Conservation (phyloP, 2,888 invertebrate genomes). For the Ceriagrion tenellum region DNA sequence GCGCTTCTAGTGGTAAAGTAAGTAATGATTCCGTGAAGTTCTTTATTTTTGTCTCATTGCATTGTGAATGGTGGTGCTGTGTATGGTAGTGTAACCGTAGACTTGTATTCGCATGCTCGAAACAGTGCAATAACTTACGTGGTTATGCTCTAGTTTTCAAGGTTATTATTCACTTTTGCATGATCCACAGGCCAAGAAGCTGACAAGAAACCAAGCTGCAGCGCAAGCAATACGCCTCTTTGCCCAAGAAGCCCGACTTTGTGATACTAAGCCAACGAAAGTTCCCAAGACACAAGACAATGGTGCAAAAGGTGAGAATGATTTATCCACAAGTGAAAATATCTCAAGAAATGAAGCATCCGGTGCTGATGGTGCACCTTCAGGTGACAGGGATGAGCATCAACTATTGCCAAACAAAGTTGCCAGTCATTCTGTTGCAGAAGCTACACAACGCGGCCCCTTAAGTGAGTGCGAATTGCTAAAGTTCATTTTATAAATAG, state of each 20-base stretch:
- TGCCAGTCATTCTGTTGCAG: conserved; percentile 67
- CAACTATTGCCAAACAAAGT: conserved; percentile 64
- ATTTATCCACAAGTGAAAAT: conserved; percentile 57
- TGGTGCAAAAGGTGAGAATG: conserved; percentile 68
- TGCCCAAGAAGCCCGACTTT: conserved; percentile 90
- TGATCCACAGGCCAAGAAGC: conserved; percentile 82
- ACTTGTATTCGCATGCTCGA: not conserved
- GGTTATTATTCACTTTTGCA: not conserved
- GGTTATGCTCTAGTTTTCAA: not conserved
- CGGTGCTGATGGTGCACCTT: conserved; percentile 57
- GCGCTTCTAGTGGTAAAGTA: conserved; percentile 94
- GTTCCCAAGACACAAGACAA: conserved; percentile 82
- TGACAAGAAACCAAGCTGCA: conserved; percentile 94
- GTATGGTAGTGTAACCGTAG: not conserved
- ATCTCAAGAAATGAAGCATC: conserved; percentile 60
- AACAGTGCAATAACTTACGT: not conserved
- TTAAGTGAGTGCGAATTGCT: conserved; percentile 65
- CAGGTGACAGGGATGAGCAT: conserved; percentile 57
- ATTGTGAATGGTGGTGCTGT: not conserved
- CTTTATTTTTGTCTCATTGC: not conserved
- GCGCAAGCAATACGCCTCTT: conserved; percentile 93
- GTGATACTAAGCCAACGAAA: conserved; percentile 87
- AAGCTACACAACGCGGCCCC: conserved; percentile 62
- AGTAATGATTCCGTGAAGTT: conserved; percentile 71
- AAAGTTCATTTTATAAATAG: conserved; percentile 60